phyloP scores from a whole-genome alignment of 2,888 invertebrate genomes.

The Therioaphis trifolii region DNA sequence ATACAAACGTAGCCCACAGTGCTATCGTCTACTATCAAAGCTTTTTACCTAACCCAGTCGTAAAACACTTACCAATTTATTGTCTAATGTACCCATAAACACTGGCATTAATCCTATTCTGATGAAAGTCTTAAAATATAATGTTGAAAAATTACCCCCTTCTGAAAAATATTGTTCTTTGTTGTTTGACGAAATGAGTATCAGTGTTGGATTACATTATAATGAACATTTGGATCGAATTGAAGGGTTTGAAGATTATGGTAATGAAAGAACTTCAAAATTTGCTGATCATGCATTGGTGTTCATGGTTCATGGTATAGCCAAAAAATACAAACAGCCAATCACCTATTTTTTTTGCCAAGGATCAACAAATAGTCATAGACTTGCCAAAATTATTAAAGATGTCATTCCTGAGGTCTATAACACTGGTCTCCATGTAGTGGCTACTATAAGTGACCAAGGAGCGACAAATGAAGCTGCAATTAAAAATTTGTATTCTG shows the following conservation, averaged over 20 bases:
- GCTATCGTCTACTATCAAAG: background rate
- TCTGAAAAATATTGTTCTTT: slow-evolving; percentile 4
- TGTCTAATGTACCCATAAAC: background rate
- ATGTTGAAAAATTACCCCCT: slow-evolving; percentile 7
- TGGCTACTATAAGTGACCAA: background rate
- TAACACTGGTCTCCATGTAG: background rate
- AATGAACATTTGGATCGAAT: background rate
- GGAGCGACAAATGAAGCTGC: slow-evolving; percentile 14
- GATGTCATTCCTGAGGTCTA: background rate
- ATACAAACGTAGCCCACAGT: background rate
- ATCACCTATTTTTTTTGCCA: slow-evolving; percentile 3
- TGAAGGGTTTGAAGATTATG: slow-evolving; percentile 9
- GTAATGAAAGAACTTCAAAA: background rate
- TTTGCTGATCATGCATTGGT: background rate
- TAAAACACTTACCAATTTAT: background rate
- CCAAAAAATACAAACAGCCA: background rate
- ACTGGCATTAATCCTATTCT: background rate
- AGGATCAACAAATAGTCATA: background rate
- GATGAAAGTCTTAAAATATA: background rate
- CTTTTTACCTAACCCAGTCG: background rate
- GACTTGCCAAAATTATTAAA: background rate
- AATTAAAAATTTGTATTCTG: background rate
- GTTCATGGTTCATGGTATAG: background rate
- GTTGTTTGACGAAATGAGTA: slow-evolving; percentile 6
- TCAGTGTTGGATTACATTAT: background rate